Evolutionary conservation across 2,797 vertebrate species (phyloP).

Genomic region (Catharus ustulatus): DNA sequence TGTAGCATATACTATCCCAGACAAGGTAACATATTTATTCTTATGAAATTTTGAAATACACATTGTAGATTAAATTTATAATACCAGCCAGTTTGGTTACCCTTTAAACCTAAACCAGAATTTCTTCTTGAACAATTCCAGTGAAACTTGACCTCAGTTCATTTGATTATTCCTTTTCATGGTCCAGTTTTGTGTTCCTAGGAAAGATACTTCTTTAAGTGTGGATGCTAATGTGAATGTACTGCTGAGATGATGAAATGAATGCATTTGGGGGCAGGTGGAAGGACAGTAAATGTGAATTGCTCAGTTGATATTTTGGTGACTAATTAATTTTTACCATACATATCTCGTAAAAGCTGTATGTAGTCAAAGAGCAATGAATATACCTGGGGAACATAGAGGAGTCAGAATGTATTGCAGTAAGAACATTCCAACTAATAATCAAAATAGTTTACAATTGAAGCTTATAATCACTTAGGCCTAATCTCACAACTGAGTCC

Average conservation of each 20-base stretch:
- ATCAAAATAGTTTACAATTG: background rate
- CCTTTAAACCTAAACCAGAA: background rate
- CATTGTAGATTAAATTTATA: background rate
- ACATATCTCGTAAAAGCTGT: background rate
- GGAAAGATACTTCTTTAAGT: background rate
- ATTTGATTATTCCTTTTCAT: background rate
- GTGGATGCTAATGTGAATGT: background rate
- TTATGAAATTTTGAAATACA: background rate
- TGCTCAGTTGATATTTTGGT: background rate
- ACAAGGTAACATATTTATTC: conserved; percentile 77
- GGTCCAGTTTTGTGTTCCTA: background rate
- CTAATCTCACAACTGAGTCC: background rate
- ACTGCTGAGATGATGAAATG: background rate
- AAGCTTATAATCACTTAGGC: background rate
- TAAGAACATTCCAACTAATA: background rate
- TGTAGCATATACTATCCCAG: conserved; percentile 93
- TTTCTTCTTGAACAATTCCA: background rate
- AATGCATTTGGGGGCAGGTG: background rate
- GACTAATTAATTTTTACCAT: background rate
- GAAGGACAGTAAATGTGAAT: background rate
- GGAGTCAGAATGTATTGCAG: background rate
- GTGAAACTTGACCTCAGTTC: background rate
- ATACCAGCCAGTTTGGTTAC: background rate
- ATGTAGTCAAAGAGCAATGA: background rate
- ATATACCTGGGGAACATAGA: background rate